Evolutionary conservation across 2,888 invertebrate genomes (phyloP).

Genomic region (Chaitophorus viminalis): DNA sequence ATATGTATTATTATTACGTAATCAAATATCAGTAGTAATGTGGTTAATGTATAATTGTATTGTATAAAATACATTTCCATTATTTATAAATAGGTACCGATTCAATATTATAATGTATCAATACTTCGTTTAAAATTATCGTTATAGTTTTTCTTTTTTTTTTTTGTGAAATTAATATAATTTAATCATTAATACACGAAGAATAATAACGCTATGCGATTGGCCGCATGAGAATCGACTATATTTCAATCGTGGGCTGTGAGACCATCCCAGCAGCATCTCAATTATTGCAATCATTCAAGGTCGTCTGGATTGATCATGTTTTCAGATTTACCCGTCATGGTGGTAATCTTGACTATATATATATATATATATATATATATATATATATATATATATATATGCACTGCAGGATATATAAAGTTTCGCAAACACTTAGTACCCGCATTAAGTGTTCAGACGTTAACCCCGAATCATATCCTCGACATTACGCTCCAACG

Average conservation of each 20-base stretch:
- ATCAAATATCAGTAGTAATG: too few species aligned
- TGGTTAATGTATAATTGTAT: too few species aligned
- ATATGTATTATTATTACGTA: too few species aligned
- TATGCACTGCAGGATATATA: neutral
- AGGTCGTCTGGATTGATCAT: slow-evolving; percentile 25
- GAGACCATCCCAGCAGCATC: slow-evolving; percentile 3
- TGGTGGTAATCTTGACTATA: slow-evolving; percentile 33
- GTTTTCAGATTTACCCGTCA: neutral
- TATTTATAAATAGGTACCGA: neutral
- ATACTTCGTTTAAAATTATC: too few species aligned
- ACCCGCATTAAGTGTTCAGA: neutral
- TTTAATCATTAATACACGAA: neutral
- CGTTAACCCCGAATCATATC: neutral
- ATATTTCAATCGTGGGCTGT: neutral
- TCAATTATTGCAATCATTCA: neutral
- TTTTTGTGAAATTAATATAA: neutral
- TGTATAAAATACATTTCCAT: too few species aligned
- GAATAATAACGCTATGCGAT: neutral
- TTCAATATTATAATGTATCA: neutral
- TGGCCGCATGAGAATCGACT: neutral
- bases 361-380: too few species aligned
- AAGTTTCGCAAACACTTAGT: neutral
- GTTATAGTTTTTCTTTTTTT: neutral
- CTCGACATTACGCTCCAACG: neutral
- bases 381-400: too few species aligned